A percentile compares a stretch with the other conserved stretches of the same genome.
These are phyloP conservation scores for Pluvialis apricaria DNA, from an alignment of 2,113 vertebrate genomes.

Conservation along the genomic window DNA sequence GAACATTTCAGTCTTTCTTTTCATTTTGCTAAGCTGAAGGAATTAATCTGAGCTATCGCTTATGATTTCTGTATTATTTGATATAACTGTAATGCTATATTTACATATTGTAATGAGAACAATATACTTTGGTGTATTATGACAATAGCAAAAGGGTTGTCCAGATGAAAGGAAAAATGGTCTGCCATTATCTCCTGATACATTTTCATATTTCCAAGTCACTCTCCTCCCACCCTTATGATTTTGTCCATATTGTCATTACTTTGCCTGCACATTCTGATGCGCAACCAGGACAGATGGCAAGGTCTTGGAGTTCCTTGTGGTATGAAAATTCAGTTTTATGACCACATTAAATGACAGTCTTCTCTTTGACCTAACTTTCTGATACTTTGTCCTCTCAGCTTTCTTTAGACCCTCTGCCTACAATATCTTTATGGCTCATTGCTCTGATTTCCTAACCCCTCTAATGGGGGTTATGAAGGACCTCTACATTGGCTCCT, in stretches of 20 bases:
- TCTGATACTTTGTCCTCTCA: not conserved
- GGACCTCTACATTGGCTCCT: not conserved
- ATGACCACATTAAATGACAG: not conserved
- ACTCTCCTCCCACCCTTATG: not conserved
- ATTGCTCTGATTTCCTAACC: not conserved
- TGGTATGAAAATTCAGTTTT: not conserved
- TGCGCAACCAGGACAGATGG: not conserved
- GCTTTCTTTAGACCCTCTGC: not conserved
- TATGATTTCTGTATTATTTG: not conserved
- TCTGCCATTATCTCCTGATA: not conserved
- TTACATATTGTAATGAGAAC: not conserved
- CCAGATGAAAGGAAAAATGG: not conserved
- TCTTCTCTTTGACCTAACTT: not conserved
- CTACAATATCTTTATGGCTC: not conserved
- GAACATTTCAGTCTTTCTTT: not conserved
- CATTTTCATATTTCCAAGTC: not conserved
- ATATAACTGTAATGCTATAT: not conserved
- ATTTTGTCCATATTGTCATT: not conserved
- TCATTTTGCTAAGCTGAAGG: not conserved
- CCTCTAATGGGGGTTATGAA: not conserved
- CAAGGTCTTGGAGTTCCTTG: not conserved
- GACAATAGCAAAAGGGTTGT: not conserved
- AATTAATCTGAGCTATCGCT: not conserved
- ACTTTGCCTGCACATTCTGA: not conserved
- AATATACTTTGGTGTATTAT: not conserved